phyloP scores from a whole-genome alignment of 2,113 vertebrate species.

The Xiphorhynchus elegans region DNA sequence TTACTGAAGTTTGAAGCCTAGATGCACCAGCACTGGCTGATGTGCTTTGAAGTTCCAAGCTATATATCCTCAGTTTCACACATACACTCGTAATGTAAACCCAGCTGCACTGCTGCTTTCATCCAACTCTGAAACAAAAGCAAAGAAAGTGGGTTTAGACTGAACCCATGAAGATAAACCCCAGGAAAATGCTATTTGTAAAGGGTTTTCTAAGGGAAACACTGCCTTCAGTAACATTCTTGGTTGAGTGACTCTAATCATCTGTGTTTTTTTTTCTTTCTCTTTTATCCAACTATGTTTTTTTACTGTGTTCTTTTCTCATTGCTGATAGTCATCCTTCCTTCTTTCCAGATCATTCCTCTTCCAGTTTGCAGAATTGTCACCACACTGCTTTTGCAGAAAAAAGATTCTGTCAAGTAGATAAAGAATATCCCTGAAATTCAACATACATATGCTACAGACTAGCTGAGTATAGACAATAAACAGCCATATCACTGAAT shows the following conservation, averaged over 20 bases:
- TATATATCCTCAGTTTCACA: conserved; percentile 9
- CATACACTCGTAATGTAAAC: conserved; percentile 2
- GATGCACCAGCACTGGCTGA: not conserved
- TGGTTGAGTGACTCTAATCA: not conserved
- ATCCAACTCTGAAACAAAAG: not conserved
- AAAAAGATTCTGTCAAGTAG: not conserved
- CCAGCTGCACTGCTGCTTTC: conserved; percentile 22
- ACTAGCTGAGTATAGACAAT: not conserved
- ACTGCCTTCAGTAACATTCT: not conserved
- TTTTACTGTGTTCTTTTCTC: not conserved
- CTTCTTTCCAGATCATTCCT: not conserved
- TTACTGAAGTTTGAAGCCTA: not conserved
- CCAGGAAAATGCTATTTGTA: not conserved
- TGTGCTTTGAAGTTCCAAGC: not conserved
- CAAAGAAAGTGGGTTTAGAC: not conserved
- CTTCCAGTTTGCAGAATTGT: not conserved
- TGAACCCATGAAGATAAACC: not conserved
- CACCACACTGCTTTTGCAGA: not conserved
- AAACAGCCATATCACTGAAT: not conserved
- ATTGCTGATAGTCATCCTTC: not conserved
- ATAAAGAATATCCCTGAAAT: not conserved
- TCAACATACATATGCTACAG: not conserved
- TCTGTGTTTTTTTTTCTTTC: not conserved
- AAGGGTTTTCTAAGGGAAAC: not conserved
- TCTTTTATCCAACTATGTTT: not conserved